These are phyloP conservation scores for Cichladusa arquata DNA, from an alignment of 2,113 vertebrate species.

Conservation along the genomic window DNA sequence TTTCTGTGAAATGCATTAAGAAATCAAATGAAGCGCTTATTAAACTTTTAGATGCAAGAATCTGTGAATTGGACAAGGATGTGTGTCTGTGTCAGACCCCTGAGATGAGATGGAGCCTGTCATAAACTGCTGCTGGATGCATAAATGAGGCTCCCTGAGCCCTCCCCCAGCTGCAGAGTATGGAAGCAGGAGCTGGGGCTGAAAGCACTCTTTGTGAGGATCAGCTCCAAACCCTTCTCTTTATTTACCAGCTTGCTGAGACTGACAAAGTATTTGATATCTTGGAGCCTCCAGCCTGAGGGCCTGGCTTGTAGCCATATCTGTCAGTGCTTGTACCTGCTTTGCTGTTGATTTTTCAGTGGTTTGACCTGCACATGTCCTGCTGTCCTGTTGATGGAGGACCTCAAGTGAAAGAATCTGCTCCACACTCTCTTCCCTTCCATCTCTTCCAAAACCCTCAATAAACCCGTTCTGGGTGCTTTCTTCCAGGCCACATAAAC, in stretches of 20 bases:
- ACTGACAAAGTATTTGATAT: constrained; percentile 7
- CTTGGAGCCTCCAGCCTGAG: neutral
- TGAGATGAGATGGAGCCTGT: constrained; percentile 39
- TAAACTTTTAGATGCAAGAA: constrained; percentile 57
- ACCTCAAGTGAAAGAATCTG: neutral
- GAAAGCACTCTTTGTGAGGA: constrained; percentile 38
- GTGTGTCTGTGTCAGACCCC: neutral
- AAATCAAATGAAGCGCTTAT: constrained; percentile 61
- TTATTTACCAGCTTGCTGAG: constrained; percentile 8
- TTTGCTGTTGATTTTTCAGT: neutral
- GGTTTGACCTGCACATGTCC: neutral
- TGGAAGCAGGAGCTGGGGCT: neutral
- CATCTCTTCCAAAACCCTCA: neutral
- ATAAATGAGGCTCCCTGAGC: neutral
- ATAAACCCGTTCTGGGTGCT: neutral
- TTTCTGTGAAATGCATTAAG: constrained; percentile 51
- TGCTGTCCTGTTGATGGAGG: accelerated
- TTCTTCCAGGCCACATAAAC: neutral
- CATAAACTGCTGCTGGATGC: constrained; percentile 39
- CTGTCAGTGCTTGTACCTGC: neutral
- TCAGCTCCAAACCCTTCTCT: neutral
- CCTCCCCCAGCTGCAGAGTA: neutral
- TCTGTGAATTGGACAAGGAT: neutral
- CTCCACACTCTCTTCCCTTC: neutral
- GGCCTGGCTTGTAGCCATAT: neutral